A percentile compares a stretch with the other conserved stretches of the same genome.
phyloP scores from a whole-genome alignment of 2,797 vertebrate genomes.

The Poecilia wingei region DNA sequence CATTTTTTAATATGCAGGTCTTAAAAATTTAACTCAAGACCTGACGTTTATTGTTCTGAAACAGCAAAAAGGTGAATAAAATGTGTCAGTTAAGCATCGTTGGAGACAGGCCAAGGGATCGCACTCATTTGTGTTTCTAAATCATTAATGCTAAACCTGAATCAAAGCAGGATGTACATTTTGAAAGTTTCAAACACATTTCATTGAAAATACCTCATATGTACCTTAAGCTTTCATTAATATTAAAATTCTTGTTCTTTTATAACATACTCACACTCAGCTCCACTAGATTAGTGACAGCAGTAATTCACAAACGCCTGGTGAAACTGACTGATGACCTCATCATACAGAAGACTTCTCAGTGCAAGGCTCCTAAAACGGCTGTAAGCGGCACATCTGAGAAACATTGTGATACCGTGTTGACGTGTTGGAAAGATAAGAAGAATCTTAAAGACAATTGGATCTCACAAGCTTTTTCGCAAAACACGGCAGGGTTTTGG shows the following conservation, averaged over 20 bases:
- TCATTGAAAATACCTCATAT: background rate
- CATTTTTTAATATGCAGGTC: conserved; percentile 57
- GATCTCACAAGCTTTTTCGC: no score
- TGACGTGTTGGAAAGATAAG: no score
- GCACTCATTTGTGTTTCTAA: background rate
- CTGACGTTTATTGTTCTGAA: conserved; percentile 25
- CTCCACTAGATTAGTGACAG: no score
- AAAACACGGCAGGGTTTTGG: no score
- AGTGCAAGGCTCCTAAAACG: no score
- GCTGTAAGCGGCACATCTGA: no score
- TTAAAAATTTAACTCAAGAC: conserved; percentile 50
- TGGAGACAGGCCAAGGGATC: background rate
- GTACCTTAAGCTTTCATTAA: background rate
- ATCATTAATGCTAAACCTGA: background rate
- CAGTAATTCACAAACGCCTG: no score
- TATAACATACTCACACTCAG: no score
- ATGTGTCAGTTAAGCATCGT: conserved; percentile 16
- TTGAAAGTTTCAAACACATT: background rate
- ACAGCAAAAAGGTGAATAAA: conserved; percentile 10
- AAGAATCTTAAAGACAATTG: no score
- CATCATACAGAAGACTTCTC: no score
- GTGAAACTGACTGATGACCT: no score
- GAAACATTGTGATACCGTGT: no score
- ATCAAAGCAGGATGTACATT: background rate
- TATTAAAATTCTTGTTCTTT: background rate